Base-by-base conservation (phyloP, 2,888 invertebrate species). In the Lycophotia porphyrea region DNA sequence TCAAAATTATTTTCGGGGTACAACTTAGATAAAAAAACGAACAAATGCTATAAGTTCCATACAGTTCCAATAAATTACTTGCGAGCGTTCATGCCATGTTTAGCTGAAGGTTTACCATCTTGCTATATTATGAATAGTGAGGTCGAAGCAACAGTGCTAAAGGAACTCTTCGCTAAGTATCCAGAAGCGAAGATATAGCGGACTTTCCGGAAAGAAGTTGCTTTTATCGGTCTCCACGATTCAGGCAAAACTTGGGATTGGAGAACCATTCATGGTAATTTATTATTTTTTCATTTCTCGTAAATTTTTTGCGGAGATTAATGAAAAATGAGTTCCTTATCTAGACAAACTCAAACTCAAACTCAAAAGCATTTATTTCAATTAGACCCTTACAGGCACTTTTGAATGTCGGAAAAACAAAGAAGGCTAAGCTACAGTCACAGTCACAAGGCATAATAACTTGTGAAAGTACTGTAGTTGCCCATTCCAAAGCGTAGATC, bases 1-100 rank as follows among this genome's bases (percentile, higher is more conserved):
- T 5, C 8, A 67, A 31, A 31, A 31, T 61, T 21, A 1, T 31
- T 76, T 44, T 47, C 71, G 79, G 76, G 39, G 34, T 77, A 77
- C 47, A 5, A 13, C 2, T 71, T 77, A 2, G 80, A 79, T 64
- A 71, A 31, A 52, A 52, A 63, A 55, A 77, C 76, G 3, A 87
- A 90, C 1, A 91, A 84, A 34, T 94, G 94, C 71, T 94, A 94
- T 85, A 94, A 94, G 81, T 92, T 93, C 78, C 93, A 94, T 79
- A 79, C 71, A 0, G 77, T 85, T 1, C 90, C 92, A 1, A 85
- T 90, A 5, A 88, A 87, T 7, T 94, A 92, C 90, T 85, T 90
- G 0, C 82, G 91, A 0, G 94, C 93, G 0, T 90, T 88, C 86
- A 91, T 93, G 88, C 79, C 91, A 1, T 94, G 94, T 65, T 75